Percentiles rank a stretch among this genome's conserved stretches.
phyloP scores from a whole-genome alignment of 1,140 invertebrate species.

The Drosophila takahashii region DNA sequence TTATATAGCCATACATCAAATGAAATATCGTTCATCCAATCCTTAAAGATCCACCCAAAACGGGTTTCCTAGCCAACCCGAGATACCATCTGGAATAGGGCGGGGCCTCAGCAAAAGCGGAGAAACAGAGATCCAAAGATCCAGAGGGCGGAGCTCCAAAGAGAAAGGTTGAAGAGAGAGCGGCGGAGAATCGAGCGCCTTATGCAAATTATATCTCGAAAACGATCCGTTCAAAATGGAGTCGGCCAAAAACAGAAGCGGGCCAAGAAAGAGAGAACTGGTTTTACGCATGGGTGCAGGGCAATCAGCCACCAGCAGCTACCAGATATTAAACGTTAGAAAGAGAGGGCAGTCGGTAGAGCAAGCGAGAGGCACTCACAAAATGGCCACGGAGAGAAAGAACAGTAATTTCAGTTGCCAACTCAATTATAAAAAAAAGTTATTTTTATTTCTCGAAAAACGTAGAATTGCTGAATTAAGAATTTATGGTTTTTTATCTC shows the following conservation, averaged over 20 bases:
- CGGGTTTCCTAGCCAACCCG: conserved; percentile 13
- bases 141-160: conserved; percentile 20
- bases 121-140: background rate
- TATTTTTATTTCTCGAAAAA: too few relatives aligned
- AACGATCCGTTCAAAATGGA: conserved; percentile 61
- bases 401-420: conserved; percentile 2
- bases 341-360: conserved; percentile 21
- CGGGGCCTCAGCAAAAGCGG: conserved; percentile 4
- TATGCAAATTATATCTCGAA: conserved; percentile 61
- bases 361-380: conserved; percentile 30
- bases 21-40: conserved; percentile 23
- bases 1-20: conserved; percentile 13
- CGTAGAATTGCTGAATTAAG: too few relatives aligned
- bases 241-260: conserved; percentile 64
- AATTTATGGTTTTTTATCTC: too few relatives aligned
- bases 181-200: conserved; percentile 15
- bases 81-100: background rate
- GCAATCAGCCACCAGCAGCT: background rate
- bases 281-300: conserved; percentile 80
- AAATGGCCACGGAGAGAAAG: conserved; percentile 59
- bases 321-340: conserved; percentile 38
- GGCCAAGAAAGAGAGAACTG: conserved; percentile 56
- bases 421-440: background rate
- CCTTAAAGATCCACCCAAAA: conserved; percentile 25
- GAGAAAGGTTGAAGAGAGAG: conserved; percentile 9